These are phyloP conservation scores for Helostoma temminkii DNA, from an alignment of 2,797 vertebrate species.

Conservation along the genomic window DNA sequence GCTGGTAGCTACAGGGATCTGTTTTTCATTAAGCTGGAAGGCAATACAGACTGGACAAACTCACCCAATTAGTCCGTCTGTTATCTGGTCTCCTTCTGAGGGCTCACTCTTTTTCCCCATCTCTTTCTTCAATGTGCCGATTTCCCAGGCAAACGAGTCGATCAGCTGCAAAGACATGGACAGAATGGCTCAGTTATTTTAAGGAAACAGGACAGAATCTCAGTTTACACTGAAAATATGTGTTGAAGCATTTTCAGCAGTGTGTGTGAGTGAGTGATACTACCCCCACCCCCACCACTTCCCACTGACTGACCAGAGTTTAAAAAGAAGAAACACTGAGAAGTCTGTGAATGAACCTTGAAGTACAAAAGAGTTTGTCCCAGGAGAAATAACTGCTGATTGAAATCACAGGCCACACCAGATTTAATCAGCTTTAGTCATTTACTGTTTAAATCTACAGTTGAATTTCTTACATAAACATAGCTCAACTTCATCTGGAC, in stretches of 20 bases:
- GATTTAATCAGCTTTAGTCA: neutral
- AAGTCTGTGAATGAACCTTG: slow-evolving; percentile 4
- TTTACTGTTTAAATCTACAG: neutral
- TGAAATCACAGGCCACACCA: too few relatives aligned
- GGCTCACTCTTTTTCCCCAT: slow-evolving; percentile 88
- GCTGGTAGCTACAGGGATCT: slow-evolving; percentile 16
- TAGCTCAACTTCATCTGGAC: too few relatives aligned
- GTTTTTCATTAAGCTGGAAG: neutral
- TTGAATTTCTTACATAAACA: too few relatives aligned
- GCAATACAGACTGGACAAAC: neutral
- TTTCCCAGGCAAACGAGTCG: slow-evolving; percentile 93
- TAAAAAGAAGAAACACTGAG: slow-evolving; percentile 14
- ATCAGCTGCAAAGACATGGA: slow-evolving; percentile 87
- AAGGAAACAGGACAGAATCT: too few relatives aligned
- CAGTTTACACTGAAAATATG: too few relatives aligned
- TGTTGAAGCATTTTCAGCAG: too few relatives aligned
- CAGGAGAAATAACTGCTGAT: neutral
- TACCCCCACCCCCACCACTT: slow-evolving; percentile 4
- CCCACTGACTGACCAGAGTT: slow-evolving; percentile 2
- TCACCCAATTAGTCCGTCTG: slow-evolving; percentile 73
- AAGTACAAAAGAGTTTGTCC: neutral
- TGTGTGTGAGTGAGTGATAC: too few relatives aligned
- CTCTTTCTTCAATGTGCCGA: slow-evolving; percentile 94
- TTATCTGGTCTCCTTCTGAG: slow-evolving; percentile 78
- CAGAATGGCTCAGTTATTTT: slow-evolving; percentile 27